A percentile compares a stretch with the other conserved stretches of the same genome.
Conservation (phyloP, 2,888 invertebrate genomes). For the Orthosia incerta region DNA sequence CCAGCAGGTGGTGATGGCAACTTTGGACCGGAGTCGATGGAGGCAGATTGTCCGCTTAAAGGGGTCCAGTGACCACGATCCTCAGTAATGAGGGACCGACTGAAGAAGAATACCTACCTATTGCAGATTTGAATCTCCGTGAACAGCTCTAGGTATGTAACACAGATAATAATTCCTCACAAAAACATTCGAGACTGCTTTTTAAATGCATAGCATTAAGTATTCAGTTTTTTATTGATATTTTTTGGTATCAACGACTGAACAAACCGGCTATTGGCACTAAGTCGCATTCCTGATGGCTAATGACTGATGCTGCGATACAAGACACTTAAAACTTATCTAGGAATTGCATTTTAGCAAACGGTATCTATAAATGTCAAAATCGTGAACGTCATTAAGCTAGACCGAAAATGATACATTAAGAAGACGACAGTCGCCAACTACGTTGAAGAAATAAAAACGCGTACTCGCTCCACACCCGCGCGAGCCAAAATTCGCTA, state of each 20-base stretch:
- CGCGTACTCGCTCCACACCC: no score
- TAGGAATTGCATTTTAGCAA: slow-evolving; percentile 27
- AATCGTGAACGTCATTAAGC: slow-evolving; percentile 10
- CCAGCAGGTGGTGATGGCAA: no score
- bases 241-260: slow-evolving; percentile 46
- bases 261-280: slow-evolving; percentile 53
- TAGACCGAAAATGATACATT: background rate
- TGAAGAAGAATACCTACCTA: background rate
- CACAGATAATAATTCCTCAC: background rate
- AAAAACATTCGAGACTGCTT: slow-evolving; percentile 31
- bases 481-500: no score
- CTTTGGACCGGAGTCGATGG: no score
- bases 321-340: slow-evolving; percentile 12
- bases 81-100: no score
- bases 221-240: slow-evolving; percentile 38
- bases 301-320: slow-evolving; percentile 35
- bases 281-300: slow-evolving; percentile 53
- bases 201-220: slow-evolving; percentile 31
- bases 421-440: no score
- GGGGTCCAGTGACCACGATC: no score
- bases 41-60: no score
- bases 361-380: slow-evolving; percentile 7
- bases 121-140: background rate
- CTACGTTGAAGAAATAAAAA: no score
- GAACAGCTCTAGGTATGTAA: background rate